Base-by-base conservation (phyloP, 2,113 vertebrate species). In the Pontoporia blainvillei region DNA sequence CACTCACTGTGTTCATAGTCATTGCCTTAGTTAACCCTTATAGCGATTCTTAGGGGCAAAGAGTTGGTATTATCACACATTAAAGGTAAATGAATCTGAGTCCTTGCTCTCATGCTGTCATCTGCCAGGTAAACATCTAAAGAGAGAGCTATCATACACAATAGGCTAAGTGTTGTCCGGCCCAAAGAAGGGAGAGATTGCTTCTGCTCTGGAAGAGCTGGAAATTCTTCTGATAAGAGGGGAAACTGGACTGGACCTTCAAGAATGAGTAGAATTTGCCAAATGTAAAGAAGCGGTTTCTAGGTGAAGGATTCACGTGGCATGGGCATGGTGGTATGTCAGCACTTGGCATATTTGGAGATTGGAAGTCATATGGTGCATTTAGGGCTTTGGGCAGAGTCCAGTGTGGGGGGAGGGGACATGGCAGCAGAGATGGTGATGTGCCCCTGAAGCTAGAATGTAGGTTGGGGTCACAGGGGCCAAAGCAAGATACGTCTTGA, bases 321-420 rank as follows among this genome's bases (percentile, higher is more conserved):
- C 25, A 0, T 25, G 69, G 21, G 23, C 4, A 9, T 44, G 57
- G 61, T 1, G 29, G 62, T 12, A 0, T 2, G 21, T 27, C 21
- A 2, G 75, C 2, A 0, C 67, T 31, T 83, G 79, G 31, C 71
- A 10, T 18, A 15, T 82, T 84, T 86, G 69, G 46, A 87, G 62
- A 36, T 11, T 46, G 79, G 49, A 92, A 85, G 29, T 57, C 10
- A 59, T 17, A 14, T 36, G 57, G 61, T 72, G 4, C 15, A 1
- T 57, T 46, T 44, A 29, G 75, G 14, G 2, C 1, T 13, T 31
- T 5, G 4, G 49, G 21, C 31, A 36, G 18, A 36, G 29, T 64
- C 23, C 21, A 15, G 29, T 36, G 15, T 54, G 5, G 27, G 3
- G 34, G 5, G 49, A 27, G 7, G 14, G 39, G n/a, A 67, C 10